Conservation (phyloP, 1,140 invertebrate genomes). For the Dinoponera quadriceps region DNA sequence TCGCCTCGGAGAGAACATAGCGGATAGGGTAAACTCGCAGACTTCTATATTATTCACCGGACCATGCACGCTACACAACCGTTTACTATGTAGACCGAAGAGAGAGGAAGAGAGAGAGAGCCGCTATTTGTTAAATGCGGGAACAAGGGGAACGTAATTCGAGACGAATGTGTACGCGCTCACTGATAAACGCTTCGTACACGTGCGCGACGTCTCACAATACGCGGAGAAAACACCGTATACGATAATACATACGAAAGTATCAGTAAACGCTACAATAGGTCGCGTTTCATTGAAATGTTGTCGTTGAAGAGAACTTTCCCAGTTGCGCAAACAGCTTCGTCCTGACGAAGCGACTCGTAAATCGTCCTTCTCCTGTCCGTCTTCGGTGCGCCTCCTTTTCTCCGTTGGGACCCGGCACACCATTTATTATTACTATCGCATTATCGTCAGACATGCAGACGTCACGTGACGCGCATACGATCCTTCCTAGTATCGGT, state of each 20-base stretch:
- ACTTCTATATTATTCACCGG: constrained; percentile 12
- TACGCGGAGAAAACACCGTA: too few relatives aligned
- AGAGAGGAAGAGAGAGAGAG: neutral
- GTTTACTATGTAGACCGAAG: neutral
- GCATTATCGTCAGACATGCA: constrained; percentile 33
- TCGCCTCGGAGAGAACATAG: neutral
- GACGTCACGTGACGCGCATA: constrained; percentile 18
- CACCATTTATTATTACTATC: constrained; percentile 51
- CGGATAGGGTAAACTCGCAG: neutral
- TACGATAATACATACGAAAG: neutral
- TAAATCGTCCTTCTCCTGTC: constrained; percentile 23
- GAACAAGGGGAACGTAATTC: neutral
- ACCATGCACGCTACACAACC: neutral
- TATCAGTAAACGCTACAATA: neutral
- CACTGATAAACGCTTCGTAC: too few relatives aligned
- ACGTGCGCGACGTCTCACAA: too few relatives aligned
- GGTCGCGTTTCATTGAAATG: neutral
- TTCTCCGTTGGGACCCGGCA: neutral
- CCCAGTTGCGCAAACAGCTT: neutral
- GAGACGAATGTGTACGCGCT: too few relatives aligned
- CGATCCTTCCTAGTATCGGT: constrained; percentile 24
- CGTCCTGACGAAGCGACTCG: neutral
- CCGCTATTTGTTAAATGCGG: neutral
- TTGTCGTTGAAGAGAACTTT: neutral
- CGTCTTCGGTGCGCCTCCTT: neutral